Conservation (phyloP, 2,113 vertebrate genomes). For the Lathamus discolor region DNA sequence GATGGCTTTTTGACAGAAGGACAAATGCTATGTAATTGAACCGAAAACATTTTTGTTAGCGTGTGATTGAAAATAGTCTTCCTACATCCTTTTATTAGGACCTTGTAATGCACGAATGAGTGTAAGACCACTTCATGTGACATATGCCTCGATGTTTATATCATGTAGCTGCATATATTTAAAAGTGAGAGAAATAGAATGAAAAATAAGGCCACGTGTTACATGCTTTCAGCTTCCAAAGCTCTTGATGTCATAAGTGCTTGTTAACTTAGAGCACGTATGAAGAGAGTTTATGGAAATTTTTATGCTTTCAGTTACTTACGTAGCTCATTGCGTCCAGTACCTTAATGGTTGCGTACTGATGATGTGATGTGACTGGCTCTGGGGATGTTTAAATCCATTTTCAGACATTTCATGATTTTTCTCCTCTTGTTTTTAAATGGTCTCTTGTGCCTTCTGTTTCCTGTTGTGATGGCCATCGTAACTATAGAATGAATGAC, state of each 20-base stretch:
- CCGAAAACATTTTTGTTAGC: background rate
- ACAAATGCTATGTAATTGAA: background rate
- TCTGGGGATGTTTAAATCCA: background rate
- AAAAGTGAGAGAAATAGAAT: background rate
- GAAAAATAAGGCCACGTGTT: background rate
- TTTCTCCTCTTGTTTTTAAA: background rate
- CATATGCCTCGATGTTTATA: background rate
- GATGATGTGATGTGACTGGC: background rate
- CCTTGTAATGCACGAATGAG: rapidly evolving
- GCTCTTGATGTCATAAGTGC: background rate
- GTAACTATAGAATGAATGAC: background rate
- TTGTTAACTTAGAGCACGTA: background rate
- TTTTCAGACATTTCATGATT: background rate
- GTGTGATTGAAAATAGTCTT: background rate
- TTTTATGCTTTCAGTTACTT: background rate
- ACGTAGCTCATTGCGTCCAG: background rate
- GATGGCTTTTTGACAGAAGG: background rate
- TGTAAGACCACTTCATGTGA: background rate
- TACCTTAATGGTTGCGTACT: background rate
- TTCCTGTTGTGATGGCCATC: background rate
- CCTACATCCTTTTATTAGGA: background rate
- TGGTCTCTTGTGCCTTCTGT: background rate
- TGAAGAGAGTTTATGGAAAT: background rate
- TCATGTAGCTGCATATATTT: background rate
- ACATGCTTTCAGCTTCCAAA: background rate